phyloP scores from a whole-genome alignment of 2,113 vertebrate species.

The Lophius piscatorius region DNA sequence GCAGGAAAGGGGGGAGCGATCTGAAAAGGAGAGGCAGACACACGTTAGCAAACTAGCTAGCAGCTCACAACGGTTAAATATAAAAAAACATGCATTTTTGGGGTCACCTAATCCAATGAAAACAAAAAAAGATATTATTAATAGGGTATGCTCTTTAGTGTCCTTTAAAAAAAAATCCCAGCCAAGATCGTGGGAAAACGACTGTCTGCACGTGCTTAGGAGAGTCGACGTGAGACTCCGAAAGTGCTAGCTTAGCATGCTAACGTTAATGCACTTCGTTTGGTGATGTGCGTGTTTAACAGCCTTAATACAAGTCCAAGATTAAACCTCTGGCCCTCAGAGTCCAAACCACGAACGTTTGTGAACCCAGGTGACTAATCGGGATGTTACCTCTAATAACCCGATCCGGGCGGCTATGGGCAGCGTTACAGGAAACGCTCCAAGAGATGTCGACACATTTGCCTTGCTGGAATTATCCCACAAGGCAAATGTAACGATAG shows the following conservation, averaged over 20 bases:
- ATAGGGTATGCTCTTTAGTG: no score
- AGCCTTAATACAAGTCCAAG: background rate
- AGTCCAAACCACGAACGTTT: no score
- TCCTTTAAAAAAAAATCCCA: background rate
- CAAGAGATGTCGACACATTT: slow-evolving; percentile 3
- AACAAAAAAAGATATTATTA: no score
- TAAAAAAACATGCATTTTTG: background rate
- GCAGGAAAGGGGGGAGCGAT: slow-evolving; percentile 82
- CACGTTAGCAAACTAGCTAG: background rate
- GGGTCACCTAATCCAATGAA: no score
- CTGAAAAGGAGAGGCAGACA: slow-evolving; percentile 38
- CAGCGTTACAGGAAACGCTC: background rate
- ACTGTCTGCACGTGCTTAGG: background rate
- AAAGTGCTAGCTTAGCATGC: background rate
- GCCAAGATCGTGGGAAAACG: background rate
- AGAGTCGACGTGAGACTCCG: background rate
- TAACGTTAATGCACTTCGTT: background rate
- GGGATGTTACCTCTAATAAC: background rate
- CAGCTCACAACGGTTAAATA: background rate
- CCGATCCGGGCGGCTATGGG: background rate
- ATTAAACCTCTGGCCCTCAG: no score
- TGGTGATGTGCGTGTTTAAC: background rate
- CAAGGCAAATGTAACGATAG: no score
- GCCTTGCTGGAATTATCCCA: no score
- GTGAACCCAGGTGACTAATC: background rate